These are phyloP conservation scores for Amorpha juglandis DNA, from an alignment of 2,888 invertebrate species.

Conservation along the genomic window DNA sequence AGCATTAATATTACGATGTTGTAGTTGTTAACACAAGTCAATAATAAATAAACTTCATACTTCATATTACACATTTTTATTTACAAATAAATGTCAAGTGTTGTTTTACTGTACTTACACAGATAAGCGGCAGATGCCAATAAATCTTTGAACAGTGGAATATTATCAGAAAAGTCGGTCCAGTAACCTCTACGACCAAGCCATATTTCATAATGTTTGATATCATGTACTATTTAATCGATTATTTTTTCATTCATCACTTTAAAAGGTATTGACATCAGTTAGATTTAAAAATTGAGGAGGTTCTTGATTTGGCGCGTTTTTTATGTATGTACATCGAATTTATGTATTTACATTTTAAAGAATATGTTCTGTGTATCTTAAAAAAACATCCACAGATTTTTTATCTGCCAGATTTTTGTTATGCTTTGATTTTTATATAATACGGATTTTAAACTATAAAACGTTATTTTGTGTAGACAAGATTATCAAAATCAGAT, in stretches of 20 bases:
- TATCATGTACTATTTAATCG: slow-evolving; percentile 26
- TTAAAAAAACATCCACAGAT: too few species aligned
- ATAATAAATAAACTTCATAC: not conserved
- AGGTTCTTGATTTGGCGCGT: too few species aligned
- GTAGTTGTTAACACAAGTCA: too few species aligned
- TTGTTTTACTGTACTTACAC: slow-evolving; percentile 2
- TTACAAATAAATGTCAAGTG: not conserved
- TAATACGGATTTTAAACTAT: too few species aligned
- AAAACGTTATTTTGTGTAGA: too few species aligned
- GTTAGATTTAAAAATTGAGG: not conserved
- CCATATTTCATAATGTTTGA: slow-evolving; percentile 46
- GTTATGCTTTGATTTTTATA: too few species aligned
- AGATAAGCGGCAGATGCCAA: slow-evolving; percentile 23
- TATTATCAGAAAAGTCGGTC: slow-evolving; percentile 53
- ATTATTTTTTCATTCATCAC: not conserved
- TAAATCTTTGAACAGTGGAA: slow-evolving; percentile 33
- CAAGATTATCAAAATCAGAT: too few species aligned
- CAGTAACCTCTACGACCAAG: slow-evolving; percentile 41
- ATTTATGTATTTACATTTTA: too few species aligned
- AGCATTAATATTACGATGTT: too few species aligned
- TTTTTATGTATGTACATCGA: too few species aligned
- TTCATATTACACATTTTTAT: not conserved
- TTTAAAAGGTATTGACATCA: not conserved
- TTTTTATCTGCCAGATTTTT: too few species aligned
- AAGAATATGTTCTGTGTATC: too few species aligned